These are phyloP conservation scores for Heliconius hortense DNA, from an alignment of 2,888 invertebrate species.

Conservation along the genomic window DNA sequence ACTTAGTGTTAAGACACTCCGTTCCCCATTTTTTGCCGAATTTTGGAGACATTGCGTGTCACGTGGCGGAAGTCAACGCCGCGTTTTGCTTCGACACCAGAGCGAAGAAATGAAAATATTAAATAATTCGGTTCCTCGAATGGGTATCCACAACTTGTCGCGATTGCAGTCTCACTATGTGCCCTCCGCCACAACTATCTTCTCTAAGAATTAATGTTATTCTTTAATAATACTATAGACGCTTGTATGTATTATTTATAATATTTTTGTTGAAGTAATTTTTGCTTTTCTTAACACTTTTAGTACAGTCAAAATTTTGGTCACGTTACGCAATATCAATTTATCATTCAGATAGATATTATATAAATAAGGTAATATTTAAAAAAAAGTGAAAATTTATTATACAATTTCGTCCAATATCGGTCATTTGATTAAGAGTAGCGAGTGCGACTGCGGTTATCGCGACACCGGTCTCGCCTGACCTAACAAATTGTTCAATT, in stretches of 20 bases:
- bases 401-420: constrained; percentile 31
- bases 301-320: background rate
- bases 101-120: too few relatives aligned
- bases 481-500: constrained; percentile 65
- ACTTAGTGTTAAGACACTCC: too few relatives aligned
- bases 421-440: constrained; percentile 41
- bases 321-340: background rate
- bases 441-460: constrained; percentile 36
- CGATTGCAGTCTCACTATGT: too few relatives aligned
- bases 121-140: too few relatives aligned
- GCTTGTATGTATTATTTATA: background rate
- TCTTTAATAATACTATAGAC: background rate
- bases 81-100: too few relatives aligned
- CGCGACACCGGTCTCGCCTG: constrained; percentile 50
- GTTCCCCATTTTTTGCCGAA: too few relatives aligned
- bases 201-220: background rate
- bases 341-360: background rate
- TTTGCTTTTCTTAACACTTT: background rate
- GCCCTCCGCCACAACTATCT: too few relatives aligned
- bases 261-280: background rate
- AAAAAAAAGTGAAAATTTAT: background rate
- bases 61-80: too few relatives aligned
- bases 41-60: too few relatives aligned
- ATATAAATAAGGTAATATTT: background rate
- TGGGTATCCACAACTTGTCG: too few relatives aligned